phyloP scores from a whole-genome alignment of 1,140 invertebrate genomes.

The Drosophila sturtevanti region DNA sequence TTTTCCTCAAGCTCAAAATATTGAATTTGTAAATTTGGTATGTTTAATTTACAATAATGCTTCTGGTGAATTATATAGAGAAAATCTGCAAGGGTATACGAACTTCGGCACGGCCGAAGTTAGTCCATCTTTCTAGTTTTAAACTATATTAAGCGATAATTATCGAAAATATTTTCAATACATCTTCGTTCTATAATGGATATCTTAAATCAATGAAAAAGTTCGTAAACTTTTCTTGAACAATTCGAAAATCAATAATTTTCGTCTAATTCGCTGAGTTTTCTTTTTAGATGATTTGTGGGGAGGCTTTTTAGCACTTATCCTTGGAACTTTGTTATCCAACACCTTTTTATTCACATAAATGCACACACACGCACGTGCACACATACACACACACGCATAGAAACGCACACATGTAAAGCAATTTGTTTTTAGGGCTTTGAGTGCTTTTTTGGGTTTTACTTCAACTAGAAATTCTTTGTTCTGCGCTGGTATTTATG shows the following conservation, averaged over 20 bases:
- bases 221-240: not conserved
- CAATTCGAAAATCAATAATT: not conserved
- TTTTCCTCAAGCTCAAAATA: no score
- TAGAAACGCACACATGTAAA: constrained; percentile 3
- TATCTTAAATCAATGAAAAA: not conserved
- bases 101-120: no score
- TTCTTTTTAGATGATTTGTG: not conserved
- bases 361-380: not conserved
- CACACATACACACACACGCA: constrained; percentile 11
- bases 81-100: no score
- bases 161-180: not conserved
- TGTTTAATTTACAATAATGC: no score
- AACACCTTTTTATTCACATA: constrained; percentile 54
- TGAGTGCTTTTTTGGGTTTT: constrained; percentile 67
- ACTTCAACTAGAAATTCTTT: constrained; percentile 56
- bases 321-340: constrained; percentile 44
- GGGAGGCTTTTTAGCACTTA: constrained; percentile 15
- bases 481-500: constrained; percentile 59
- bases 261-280: not conserved
- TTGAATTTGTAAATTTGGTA: no score
- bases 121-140: no score
- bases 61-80: no score
- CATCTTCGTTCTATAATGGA: no score
- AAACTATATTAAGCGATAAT: no score
- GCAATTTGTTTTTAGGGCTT: constrained; percentile 67